phyloP scores from a whole-genome alignment of 2,888 invertebrate genomes.

The Cheilosia grossa region DNA sequence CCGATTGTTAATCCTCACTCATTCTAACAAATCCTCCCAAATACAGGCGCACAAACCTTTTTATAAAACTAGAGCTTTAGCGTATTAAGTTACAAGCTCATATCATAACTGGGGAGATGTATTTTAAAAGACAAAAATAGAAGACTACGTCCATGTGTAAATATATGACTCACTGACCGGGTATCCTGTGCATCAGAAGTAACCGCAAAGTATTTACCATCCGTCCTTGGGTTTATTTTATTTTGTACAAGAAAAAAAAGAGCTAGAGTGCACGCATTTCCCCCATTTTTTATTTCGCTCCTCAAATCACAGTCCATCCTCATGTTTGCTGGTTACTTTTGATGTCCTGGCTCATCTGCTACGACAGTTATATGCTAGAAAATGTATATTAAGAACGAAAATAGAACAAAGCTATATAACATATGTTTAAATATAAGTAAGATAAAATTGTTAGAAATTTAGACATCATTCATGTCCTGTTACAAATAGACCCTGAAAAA shows the following conservation, averaged over 20 bases:
- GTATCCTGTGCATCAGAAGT: conserved; percentile 43
- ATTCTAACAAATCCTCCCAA: background rate
- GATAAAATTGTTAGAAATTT: conserved; percentile 5
- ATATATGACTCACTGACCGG: conserved; percentile 39
- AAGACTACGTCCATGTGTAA: conserved; percentile 57
- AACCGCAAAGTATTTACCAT: conserved; percentile 53
- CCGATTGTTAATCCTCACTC: no score
- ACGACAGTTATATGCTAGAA: conserved; percentile 21
- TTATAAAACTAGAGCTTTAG: background rate
- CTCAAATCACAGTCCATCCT: conserved; percentile 37
- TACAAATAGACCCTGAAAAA: conserved; percentile 3
- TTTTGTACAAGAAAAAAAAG: background rate
- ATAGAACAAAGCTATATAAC: conserved; percentile 8
- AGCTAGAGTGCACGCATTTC: background rate
- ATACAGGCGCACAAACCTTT: conserved; percentile 12
- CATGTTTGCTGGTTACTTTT: conserved; percentile 44
- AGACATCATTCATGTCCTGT: conserved; percentile 7
- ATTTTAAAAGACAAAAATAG: conserved; percentile 3
- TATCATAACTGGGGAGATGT: conserved; percentile 32
- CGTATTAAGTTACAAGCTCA: conserved; percentile 31
- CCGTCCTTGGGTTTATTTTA: conserved; percentile 62
- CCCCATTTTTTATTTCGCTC: conserved; percentile 3
- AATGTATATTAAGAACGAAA: conserved; percentile 35
- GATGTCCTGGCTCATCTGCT: conserved; percentile 42
- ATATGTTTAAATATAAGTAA: conserved; percentile 20